phyloP scores from a whole-genome alignment of 1,140 invertebrate genomes.

The Saccostrea echinata region DNA sequence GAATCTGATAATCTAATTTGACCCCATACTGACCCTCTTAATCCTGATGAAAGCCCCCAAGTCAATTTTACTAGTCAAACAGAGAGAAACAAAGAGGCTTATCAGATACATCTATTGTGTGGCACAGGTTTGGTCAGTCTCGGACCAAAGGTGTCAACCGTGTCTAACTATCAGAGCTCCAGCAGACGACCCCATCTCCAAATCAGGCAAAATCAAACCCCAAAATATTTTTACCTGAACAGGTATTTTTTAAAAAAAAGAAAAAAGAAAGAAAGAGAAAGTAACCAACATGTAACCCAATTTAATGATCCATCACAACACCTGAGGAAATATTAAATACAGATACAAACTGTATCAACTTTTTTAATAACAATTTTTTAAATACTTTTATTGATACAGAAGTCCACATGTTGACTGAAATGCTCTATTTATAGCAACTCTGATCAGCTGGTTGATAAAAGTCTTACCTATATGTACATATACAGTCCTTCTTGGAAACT shows the following conservation, averaged over 20 bases:
- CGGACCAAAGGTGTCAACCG: constrained; percentile 17
- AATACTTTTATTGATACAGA: not conserved
- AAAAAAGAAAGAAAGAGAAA: not conserved
- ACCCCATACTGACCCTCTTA: constrained; percentile 39
- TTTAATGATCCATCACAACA: constrained; percentile 4
- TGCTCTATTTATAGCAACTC: not conserved
- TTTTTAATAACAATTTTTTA: not conserved
- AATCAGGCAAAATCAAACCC: not conserved
- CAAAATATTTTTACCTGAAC: not conserved
- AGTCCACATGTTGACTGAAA: not conserved
- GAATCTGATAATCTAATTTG: constrained; percentile 40
- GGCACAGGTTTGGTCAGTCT: constrained; percentile 35
- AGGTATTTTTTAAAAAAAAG: not conserved
- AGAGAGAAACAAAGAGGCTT: constrained; percentile 44
- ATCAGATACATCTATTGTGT: constrained; percentile 26
- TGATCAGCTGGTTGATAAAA: not conserved
- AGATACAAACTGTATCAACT: not conserved
- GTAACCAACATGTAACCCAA: constrained; percentile 20
- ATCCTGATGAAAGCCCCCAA: constrained; percentile 39
- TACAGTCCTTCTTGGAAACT: not conserved
- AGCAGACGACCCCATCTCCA: constrained; percentile 5
- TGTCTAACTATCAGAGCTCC: not conserved
- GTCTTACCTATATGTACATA: constrained; percentile 23
- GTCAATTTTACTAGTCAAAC: constrained; percentile 42
- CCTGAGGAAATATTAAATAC: constrained; percentile 28